Evolutionary conservation across 2,797 vertebrate species (phyloP).

Genomic region (Macroramphosus scolopax): DNA sequence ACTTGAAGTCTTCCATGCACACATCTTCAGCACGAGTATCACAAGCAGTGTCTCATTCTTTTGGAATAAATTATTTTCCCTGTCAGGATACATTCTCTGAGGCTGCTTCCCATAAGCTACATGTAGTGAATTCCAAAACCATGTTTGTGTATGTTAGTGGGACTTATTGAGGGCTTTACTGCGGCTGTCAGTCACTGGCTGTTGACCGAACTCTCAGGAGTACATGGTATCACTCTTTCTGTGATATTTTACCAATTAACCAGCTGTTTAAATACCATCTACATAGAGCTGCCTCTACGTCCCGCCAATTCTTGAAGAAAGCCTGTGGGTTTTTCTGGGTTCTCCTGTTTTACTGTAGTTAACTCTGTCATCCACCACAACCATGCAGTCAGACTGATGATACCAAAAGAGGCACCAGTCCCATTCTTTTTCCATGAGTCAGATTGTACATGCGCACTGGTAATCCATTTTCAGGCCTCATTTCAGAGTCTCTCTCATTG

Average conservation of each 20-base stretch:
- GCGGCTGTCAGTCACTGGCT: slow-evolving; percentile 55
- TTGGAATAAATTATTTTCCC: slow-evolving; percentile 51
- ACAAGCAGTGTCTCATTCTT: slow-evolving; percentile 43
- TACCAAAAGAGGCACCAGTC: slow-evolving; percentile 27
- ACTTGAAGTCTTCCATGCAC: neutral
- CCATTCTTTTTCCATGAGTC: slow-evolving; percentile 32
- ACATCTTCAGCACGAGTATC: slow-evolving; percentile 34
- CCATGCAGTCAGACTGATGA: slow-evolving; percentile 36
- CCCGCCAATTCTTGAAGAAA: slow-evolving; percentile 17
- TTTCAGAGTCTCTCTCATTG: slow-evolving; percentile 25
- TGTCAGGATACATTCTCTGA: slow-evolving; percentile 26
- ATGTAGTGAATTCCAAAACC: slow-evolving; percentile 44
- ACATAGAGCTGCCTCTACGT: slow-evolving; percentile 3
- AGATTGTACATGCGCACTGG: slow-evolving; percentile 20
- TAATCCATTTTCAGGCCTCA: slow-evolving; percentile 22
- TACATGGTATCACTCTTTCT: slow-evolving; percentile 47
- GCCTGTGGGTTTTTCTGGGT: slow-evolving; percentile 28
- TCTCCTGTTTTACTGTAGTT: slow-evolving; percentile 25
- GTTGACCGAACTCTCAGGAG: slow-evolving; percentile 59
- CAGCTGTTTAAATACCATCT: slow-evolving; percentile 44
- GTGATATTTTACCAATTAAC: slow-evolving; percentile 19
- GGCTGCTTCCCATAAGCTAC: slow-evolving; percentile 5
- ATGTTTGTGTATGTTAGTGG: slow-evolving; percentile 63
- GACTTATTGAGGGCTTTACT: slow-evolving; percentile 58
- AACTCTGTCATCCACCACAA: slow-evolving; percentile 38